These are phyloP conservation scores for Palloptera scutellata DNA, from an alignment of 2,888 invertebrate genomes.

Conservation along the genomic window DNA sequence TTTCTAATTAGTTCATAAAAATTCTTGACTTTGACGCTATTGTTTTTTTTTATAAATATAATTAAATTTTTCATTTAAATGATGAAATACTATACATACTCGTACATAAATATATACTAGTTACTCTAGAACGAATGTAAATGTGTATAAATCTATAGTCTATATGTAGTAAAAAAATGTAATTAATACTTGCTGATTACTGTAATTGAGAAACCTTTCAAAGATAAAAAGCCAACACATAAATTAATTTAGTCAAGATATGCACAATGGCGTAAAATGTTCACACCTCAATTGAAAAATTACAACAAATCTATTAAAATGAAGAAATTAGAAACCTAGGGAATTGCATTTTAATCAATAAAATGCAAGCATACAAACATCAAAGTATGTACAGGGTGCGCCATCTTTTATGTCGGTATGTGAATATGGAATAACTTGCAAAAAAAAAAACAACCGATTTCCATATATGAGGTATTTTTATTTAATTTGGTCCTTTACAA, in stretches of 20 bases:
- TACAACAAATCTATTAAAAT: conserved; percentile 22
- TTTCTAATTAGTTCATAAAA: conserved; percentile 17
- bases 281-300: conserved; percentile 42
- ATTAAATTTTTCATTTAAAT: neutral
- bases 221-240: conserved; percentile 33
- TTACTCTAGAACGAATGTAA: no score
- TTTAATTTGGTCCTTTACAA: no score
- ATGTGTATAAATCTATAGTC: neutral
- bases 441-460: no score
- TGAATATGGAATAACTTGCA: no score
- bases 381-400: no score
- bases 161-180: conserved; percentile 4
- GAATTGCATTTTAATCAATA: no score
- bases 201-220: conserved; percentile 54
- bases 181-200: conserved; percentile 40
- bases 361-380: no score
- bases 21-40: neutral
- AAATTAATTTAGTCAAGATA: conserved; percentile 52
- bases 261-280: conserved; percentile 42
- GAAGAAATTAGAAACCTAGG: neutral
- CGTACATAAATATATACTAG: neutral
- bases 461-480: no score
- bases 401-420: no score
- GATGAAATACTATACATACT: neutral
- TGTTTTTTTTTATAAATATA: no score